Conservation (phyloP, 2,888 invertebrate genomes). For the Dasysyrphus albostriatus region DNA sequence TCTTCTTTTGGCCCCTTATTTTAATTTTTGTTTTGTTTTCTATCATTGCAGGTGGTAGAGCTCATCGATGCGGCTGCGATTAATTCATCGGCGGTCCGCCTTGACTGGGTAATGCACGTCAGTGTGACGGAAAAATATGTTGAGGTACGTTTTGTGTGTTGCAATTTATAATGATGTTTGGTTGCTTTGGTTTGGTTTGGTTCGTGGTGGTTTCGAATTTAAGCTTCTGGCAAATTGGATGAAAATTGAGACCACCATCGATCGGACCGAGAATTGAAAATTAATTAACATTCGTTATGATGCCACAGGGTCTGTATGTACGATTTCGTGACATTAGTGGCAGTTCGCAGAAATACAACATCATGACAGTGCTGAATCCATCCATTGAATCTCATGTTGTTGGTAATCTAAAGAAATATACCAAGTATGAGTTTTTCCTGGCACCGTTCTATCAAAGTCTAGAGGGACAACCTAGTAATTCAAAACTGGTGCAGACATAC, state of each 20-base stretch:
- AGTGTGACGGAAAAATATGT: constrained; percentile 83
- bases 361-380: constrained; percentile 87
- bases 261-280: constrained; percentile 52
- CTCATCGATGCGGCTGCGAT: constrained; percentile 86
- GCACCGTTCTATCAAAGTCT: constrained; percentile 93
- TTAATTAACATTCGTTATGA: constrained; percentile 77
- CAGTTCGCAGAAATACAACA: constrained; percentile 87
- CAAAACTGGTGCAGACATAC: constrained; percentile 92
- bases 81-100: constrained; percentile 85
- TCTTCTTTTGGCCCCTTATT: neutral
- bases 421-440: constrained; percentile 94
- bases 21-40: constrained; percentile 26
- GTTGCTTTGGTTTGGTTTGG: neutral
- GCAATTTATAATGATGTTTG: constrained; percentile 9
- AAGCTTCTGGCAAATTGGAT: constrained; percentile 35
- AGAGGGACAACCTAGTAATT: constrained; percentile 97
- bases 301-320: constrained; percentile 87
- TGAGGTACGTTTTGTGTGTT: constrained; percentile 79
- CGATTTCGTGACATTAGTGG: constrained; percentile 87
- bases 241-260: constrained; percentile 55
- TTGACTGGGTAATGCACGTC: constrained; percentile 85
- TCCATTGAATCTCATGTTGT: constrained; percentile 88
- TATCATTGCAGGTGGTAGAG: constrained; percentile 87
- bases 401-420: constrained; percentile 90
- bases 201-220: constrained; percentile 30